Evolutionary conservation across 2,113 vertebrate species (phyloP), one percentile per base, ranked within the genome.

Genomic region (Caretta caretta): DNA sequence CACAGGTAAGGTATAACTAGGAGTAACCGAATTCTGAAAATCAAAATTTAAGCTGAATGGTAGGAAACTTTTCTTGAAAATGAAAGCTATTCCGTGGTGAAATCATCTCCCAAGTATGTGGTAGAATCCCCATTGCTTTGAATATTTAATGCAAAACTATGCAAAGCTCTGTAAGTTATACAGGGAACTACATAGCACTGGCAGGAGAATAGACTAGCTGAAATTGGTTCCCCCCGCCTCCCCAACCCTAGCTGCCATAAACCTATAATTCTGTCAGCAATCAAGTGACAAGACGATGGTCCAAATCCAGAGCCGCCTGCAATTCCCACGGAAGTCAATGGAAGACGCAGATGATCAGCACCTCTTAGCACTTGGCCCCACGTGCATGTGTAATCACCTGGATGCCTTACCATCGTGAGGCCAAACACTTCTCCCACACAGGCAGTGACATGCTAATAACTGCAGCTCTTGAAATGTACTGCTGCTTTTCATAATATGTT

Each of bases 291-390:
- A 78, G 46, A 48, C 7, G 42, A 27, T 48, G 42, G 13, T 82
- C 42, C 92, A 38, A 88, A 3, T 89, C 50, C 90, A 57, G 92
- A 88, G 95, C 94, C 93, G 96, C 93, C 97, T 97, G 97, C 97
- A 94, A 35, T 19, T 83, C 95, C 79, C 38, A 27, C 80, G 65
- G 93, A 0, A 3, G 57, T 94, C 93, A 90, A 95, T 96, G 86
- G 27, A 31, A 5, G 80, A 75, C 87, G 92, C 96, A 97, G 96
- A 94, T 97, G 95, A 95, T 93, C 25, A 0, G 8, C 90, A 93
- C 93, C 93, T 95, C 96, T 48, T 27, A 13, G 75, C 42, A 27
- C 24, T 48, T 94, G 48, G 1, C 84, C 10, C 1, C 35, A 2
- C 22, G n/a, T 83, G 90, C 93, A 88, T 16, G 1, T 48, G 75